phyloP scores from a whole-genome alignment of 64 coral and sea anemone species.

The Cladopsammia gracilis region DNA sequence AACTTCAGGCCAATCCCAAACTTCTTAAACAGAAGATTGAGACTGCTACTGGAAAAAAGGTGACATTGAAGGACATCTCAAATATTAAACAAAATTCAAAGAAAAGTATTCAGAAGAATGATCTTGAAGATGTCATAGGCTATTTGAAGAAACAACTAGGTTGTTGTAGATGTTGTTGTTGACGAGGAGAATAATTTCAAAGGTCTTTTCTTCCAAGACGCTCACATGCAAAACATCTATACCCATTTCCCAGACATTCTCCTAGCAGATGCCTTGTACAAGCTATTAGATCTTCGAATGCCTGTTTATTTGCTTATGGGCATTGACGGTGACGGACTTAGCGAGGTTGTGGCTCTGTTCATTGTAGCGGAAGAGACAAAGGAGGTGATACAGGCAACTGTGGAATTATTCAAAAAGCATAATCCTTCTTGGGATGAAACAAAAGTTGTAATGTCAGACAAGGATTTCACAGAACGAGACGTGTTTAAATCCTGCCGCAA shows the following conservation, averaged over 20 bases:
- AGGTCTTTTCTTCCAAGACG: conserved; percentile 67
- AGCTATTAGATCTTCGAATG: conserved; percentile 57
- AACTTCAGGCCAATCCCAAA: conserved; percentile 40
- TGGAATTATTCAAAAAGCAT: conserved; percentile 41
- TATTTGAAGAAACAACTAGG: conserved; percentile 49
- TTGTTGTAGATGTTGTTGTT: conserved; percentile 29
- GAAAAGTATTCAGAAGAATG: conserved; percentile 42
- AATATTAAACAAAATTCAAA: conserved; percentile 44
- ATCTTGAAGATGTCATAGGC: conserved; percentile 27
- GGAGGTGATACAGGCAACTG: conserved; percentile 6
- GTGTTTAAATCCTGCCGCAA: not conserved
- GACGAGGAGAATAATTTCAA: conserved; percentile 70
- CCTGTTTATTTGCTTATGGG: conserved; percentile 58
- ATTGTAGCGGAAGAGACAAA: conserved; percentile 53
- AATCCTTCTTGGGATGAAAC: conserved; percentile 46
- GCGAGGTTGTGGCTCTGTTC: conserved; percentile 34
- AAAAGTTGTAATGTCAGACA: conserved; percentile 67
- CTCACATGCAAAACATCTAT: conserved; percentile 49
- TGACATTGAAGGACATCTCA: conserved; percentile 59
- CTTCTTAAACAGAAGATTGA: conserved; percentile 62
- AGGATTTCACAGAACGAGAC: not conserved
- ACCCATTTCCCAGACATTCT: conserved; percentile 49
- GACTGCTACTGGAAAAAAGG: conserved; percentile 37
- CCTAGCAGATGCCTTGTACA: conserved; percentile 59
- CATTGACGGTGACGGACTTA: conserved; percentile 30